Evolutionary conservation across 2,113 vertebrate species (phyloP).

Genomic region (Rhodinocichla rosea): DNA sequence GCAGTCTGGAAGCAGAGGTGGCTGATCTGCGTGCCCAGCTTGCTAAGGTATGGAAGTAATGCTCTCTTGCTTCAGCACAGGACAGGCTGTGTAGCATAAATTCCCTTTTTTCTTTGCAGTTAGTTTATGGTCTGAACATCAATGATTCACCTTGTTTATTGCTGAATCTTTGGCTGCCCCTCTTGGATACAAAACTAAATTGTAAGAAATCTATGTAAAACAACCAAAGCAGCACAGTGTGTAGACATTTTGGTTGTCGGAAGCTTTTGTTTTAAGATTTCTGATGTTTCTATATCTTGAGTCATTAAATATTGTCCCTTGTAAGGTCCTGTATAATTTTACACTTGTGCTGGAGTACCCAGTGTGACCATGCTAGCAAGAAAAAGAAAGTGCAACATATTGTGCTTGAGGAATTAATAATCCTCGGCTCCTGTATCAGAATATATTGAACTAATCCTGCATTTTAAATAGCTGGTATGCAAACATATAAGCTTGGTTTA

Average conservation of each 20-base stretch:
- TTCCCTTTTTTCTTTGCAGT: not conserved
- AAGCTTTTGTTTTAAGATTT: not conserved
- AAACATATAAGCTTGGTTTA: not conserved
- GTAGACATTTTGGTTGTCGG: not conserved
- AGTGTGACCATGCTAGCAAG: not conserved
- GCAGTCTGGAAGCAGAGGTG: conserved; percentile 78
- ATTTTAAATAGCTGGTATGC: not conserved
- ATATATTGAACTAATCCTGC: not conserved
- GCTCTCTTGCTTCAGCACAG: not conserved
- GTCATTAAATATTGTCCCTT: not conserved
- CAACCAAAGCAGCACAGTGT: not conserved
- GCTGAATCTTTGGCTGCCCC: not conserved
- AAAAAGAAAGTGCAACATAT: not conserved
- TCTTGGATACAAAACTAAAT: not conserved
- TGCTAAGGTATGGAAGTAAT: conserved; percentile 77
- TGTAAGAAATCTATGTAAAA: not conserved
- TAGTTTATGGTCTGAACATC: not conserved
- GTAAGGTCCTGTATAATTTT: not conserved
- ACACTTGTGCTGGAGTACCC: not conserved
- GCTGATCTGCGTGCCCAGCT: conserved; percentile 83
- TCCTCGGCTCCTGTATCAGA: not conserved
- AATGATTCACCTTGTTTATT: rapidly evolving
- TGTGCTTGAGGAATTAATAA: not conserved
- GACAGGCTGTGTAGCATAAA: not conserved
- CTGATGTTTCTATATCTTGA: not conserved